Percentiles rank a stretch among this genome's conserved stretches.
Evolutionary conservation across 2,888 invertebrate species (phyloP).

Genomic region (Calameuta filiformis): DNA sequence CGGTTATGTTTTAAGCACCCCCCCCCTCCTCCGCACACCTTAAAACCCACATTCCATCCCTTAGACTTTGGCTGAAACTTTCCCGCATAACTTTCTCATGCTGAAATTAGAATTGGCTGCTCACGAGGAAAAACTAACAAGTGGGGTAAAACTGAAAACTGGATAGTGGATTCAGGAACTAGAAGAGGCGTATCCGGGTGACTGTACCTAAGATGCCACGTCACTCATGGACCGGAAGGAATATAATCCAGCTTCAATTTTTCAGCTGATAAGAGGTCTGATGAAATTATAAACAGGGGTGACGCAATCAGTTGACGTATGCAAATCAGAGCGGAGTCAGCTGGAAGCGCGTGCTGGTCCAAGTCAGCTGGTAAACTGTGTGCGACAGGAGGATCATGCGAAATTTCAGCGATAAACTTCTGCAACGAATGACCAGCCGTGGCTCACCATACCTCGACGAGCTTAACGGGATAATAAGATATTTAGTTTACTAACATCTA

Average conservation of each 20-base stretch:
- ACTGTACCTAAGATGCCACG: not conserved
- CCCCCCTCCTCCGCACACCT: conserved; percentile 7
- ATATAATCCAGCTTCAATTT: not conserved
- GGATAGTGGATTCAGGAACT: not conserved
- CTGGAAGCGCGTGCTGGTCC: not conserved
- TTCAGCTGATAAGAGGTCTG: not conserved
- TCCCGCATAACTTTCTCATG: not conserved
- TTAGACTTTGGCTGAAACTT: not conserved
- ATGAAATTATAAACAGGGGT: not conserved
- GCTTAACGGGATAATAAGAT: conserved; percentile 56
- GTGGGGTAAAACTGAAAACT: not conserved
- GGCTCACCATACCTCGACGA: not conserved
- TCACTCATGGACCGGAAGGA: not conserved
- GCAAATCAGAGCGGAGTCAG: not conserved
- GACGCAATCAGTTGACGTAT: not conserved
- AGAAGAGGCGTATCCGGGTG: not conserved
- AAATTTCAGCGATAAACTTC: not conserved
- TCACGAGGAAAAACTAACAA: not conserved
- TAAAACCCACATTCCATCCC: not conserved
- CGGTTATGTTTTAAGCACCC: conserved; percentile 48
- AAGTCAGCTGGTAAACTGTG: not conserved
- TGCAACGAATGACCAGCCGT: not conserved
- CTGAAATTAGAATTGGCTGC: not conserved
- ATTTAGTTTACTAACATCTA: conserved; percentile 62
- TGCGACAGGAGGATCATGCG: not conserved